These are phyloP conservation scores for Spongia lamella DNA, from an alignment of 37 sponge, comb jelly and placozoan genomes.

Conservation along the genomic window DNA sequence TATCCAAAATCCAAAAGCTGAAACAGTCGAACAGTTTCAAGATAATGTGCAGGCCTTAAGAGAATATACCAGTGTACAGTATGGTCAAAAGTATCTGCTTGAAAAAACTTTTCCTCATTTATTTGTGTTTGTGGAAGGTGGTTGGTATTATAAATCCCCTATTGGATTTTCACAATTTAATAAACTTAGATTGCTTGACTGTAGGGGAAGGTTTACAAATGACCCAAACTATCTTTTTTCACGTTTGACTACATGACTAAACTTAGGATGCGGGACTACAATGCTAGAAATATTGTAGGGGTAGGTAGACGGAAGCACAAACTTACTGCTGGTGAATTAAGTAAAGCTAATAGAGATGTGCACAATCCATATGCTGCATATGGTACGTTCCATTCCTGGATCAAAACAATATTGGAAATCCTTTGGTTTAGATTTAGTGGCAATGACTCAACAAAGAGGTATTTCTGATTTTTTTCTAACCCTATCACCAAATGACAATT, in stretches of 20 bases:
- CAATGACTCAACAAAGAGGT: too few relatives aligned
- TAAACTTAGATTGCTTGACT: not conserved
- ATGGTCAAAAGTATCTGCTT: not conserved
- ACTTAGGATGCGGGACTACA: not conserved
- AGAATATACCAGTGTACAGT: not conserved
- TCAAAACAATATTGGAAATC: too few relatives aligned
- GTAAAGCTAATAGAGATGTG: too few relatives aligned
- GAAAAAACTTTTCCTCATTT: not conserved
- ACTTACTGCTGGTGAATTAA: too few relatives aligned
- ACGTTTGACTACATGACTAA: slow-evolving; percentile 4
- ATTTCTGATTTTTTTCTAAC: slow-evolving; percentile 4
- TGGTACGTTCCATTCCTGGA: too few relatives aligned
- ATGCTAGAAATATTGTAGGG: too few relatives aligned
- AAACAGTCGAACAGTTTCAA: not conserved
- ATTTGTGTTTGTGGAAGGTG: not conserved
- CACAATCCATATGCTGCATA: too few relatives aligned
- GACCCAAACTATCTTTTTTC: not conserved
- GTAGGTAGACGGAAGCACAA: too few relatives aligned
- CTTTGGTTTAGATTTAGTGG: too few relatives aligned
- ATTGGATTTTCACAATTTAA: not conserved
- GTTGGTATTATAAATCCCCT: not conserved
- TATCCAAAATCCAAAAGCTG: not conserved
- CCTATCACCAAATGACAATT: not conserved
- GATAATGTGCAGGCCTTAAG: not conserved
- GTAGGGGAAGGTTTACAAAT: not conserved